These are phyloP conservation scores for Chelidonichthys spinosus DNA, from an alignment of 2,797 vertebrate species.

Conservation along the genomic window DNA sequence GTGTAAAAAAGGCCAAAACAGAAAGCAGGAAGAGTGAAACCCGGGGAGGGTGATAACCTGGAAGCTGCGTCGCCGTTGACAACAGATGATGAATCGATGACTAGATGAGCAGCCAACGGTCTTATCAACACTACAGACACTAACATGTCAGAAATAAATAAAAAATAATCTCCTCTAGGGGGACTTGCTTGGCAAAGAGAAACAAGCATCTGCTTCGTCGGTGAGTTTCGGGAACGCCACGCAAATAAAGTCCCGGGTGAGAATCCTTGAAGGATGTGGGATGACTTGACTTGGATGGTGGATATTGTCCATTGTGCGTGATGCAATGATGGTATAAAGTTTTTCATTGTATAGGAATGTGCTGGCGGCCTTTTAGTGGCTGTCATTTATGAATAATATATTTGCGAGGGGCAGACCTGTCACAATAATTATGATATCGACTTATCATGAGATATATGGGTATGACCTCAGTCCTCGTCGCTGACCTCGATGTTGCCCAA, in stretches of 20 bases:
- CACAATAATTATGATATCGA: background rate
- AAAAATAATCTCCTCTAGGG: conserved; percentile 44
- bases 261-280: conserved; percentile 9
- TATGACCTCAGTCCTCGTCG: background rate
- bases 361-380: background rate
- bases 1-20: conserved; percentile 14
- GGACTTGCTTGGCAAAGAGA: conserved; percentile 39
- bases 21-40: conserved; percentile 4
- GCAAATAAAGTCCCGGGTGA: conserved; percentile 26
- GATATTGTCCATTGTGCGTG: background rate
- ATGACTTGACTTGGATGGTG: conserved; percentile 6
- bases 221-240: conserved; percentile 31
- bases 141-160: conserved; percentile 46
- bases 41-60: conserved; percentile 49
- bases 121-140: conserved; percentile 51
- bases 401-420: background rate
- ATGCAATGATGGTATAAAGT: background rate
- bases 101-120: conserved; percentile 47
- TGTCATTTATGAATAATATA: background rate
- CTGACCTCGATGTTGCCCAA: background rate
- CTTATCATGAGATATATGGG: background rate
- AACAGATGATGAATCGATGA: conserved; percentile 67
- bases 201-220: conserved; percentile 58
- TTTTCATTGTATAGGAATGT: background rate
- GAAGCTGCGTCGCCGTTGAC: conserved; percentile 45